Conservation (phyloP, 1,140 invertebrate species). For the Pachyrhynchus sulphureomaculatus region DNA sequence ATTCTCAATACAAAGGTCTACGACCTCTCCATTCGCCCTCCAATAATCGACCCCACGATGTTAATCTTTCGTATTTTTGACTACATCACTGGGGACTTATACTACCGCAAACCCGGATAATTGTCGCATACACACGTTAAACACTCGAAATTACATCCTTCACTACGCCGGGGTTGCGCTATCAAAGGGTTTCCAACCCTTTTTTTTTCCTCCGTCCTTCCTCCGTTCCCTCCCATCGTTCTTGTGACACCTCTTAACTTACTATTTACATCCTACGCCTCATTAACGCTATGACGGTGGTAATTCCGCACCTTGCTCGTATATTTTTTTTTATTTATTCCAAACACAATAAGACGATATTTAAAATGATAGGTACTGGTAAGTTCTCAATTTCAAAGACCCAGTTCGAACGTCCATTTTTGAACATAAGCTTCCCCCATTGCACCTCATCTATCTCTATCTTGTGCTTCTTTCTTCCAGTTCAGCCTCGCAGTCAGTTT, state of each 20-base stretch:
- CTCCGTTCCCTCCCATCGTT: slow-evolving; percentile 1
- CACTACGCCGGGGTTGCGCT: slow-evolving; percentile 5
- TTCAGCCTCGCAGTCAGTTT: too few species aligned
- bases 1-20: too few species aligned
- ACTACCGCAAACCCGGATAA: slow-evolving; percentile 32
- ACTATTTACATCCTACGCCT: slow-evolving; percentile 20
- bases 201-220: neutral
- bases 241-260: slow-evolving; percentile 19
- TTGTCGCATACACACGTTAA: slow-evolving; percentile 37
- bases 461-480: too few species aligned
- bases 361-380: too few species aligned
- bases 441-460: too few species aligned
- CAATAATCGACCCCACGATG: too few species aligned
- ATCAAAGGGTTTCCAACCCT: slow-evolving; percentile 24
- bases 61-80: neutral
- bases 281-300: slow-evolving; percentile 8
- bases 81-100: slow-evolving; percentile 22
- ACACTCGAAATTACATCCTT: slow-evolving; percentile 37
- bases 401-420: too few species aligned
- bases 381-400: too few species aligned
- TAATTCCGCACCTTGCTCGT: slow-evolving; percentile 11
- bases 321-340: too few species aligned
- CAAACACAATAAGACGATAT: too few species aligned
- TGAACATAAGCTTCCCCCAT: too few species aligned
- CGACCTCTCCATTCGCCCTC: too few species aligned